A percentile compares a stretch with the other conserved stretches of the same genome.
phyloP scores from a whole-genome alignment of 2,888 invertebrate genomes.

The Drosophila aldrichi region DNA sequence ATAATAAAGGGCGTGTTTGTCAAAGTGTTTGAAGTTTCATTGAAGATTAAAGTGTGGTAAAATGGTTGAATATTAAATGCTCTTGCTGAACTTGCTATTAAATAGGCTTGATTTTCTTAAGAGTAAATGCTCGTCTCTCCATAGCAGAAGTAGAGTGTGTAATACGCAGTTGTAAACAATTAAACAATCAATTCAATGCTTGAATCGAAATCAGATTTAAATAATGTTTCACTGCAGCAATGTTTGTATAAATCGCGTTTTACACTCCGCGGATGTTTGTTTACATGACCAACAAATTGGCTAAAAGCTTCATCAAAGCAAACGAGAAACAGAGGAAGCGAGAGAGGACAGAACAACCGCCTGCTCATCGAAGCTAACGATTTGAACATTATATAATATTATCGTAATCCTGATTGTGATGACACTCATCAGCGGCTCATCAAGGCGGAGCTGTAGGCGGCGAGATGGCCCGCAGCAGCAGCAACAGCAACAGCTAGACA shows the following conservation, averaged over 20 bases:
- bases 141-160: too few species aligned
- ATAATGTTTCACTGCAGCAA: background rate
- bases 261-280: constrained; percentile 8
- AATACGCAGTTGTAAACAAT: background rate
- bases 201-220: background rate
- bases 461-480: background rate
- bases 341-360: constrained; percentile 22
- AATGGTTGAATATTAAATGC: too few species aligned
- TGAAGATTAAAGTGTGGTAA: background rate
- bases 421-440: constrained; percentile 74
- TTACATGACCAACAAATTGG: constrained; percentile 24
- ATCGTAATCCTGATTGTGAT: constrained; percentile 76
- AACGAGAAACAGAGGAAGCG: constrained; percentile 6
- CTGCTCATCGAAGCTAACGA: constrained; percentile 57
- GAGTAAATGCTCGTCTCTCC: too few species aligned
- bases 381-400: constrained; percentile 55
- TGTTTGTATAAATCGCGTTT: constrained; percentile 12
- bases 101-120: too few species aligned
- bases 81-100: too few species aligned
- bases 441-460: constrained; percentile 24
- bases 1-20: too few species aligned
- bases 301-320: constrained; percentile 18
- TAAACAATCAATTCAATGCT: background rate
- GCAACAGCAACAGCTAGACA: constrained; percentile 36
- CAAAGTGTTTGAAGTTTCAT: background rate